Evolutionary conservation across 2,888 invertebrate species (phyloP).

Genomic region (Aleiodes leptofemur): DNA sequence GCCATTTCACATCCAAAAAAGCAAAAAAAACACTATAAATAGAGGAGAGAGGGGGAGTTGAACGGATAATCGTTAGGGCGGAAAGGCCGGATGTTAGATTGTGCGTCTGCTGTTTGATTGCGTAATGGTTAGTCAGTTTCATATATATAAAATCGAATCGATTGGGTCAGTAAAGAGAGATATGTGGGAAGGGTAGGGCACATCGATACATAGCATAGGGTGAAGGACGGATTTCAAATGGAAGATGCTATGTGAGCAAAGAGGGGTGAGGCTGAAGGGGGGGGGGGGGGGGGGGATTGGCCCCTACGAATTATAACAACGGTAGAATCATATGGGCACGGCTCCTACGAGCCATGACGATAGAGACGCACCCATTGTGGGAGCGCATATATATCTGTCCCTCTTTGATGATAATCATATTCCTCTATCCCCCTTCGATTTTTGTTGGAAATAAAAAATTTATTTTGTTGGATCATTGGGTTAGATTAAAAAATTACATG

Average conservation of each 20-base stretch:
- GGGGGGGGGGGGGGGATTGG: conserved; percentile 63
- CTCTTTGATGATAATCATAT: neutral
- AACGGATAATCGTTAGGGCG: conserved; percentile 16
- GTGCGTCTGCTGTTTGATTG: conserved; percentile 20
- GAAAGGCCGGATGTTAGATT: conserved; percentile 31
- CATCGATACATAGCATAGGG: conserved; percentile 44
- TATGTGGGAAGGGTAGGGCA: conserved; percentile 38
- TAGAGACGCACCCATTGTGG: conserved; percentile 67
- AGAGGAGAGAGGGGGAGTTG: conserved; percentile 1
- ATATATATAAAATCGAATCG: conserved; percentile 37
- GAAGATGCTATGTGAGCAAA: conserved; percentile 55
- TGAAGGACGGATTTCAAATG: conserved; percentile 61
- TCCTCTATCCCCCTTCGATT: conserved; percentile 18
- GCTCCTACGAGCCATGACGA: conserved; percentile 72
- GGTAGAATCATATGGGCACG: conserved; percentile 63
- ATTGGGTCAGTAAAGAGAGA: conserved; percentile 25
- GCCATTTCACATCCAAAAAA: neutral
- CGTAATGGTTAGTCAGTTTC: conserved; percentile 21
- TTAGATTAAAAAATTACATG: too few species aligned
- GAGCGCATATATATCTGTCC: conserved; percentile 41
- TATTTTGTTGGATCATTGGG: too few species aligned
- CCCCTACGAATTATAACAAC: conserved; percentile 63
- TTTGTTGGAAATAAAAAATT: neutral
- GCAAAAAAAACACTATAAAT: neutral
- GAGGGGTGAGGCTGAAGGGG: conserved; percentile 57